Percentiles rank a stretch among this genome's conserved stretches.
phyloP scores from a whole-genome alignment of 2,888 invertebrate genomes.

The Sisyra terminalis region DNA sequence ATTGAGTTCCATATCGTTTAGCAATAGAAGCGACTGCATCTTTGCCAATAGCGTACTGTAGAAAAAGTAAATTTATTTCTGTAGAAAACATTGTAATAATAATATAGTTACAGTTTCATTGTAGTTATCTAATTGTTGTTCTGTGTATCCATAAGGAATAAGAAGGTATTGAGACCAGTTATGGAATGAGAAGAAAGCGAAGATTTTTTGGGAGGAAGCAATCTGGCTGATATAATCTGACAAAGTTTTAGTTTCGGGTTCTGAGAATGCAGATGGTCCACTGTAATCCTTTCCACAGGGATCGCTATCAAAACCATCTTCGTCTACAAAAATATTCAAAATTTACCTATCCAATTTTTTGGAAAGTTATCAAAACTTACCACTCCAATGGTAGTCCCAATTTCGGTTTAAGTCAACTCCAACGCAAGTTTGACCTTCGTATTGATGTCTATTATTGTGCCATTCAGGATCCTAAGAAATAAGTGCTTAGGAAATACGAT shows the following conservation, averaged over 20 bases:
- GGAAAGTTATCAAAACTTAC: constrained; percentile 23
- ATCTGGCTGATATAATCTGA: constrained; percentile 35
- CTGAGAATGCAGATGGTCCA: constrained; percentile 52
- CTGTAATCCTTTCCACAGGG: constrained; percentile 47
- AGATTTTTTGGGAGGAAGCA: constrained; percentile 24
- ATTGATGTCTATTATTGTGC: constrained; percentile 45
- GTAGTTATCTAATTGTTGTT: constrained; percentile 36
- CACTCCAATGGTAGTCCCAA: constrained; percentile 52
- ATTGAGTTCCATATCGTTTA: too few relatives aligned
- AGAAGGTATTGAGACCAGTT: constrained; percentile 55
- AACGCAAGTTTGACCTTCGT: constrained; percentile 26
- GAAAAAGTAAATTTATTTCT: too few relatives aligned
- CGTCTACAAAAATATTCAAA: constrained; percentile 14
- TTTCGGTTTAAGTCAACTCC: constrained; percentile 69
- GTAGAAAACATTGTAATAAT: too few relatives aligned
- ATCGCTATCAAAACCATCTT: constrained; percentile 34
- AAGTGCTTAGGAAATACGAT: background rate
- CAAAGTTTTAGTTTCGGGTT: constrained; percentile 40
- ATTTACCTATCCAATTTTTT: too few relatives aligned
- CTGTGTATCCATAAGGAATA: constrained; percentile 49
- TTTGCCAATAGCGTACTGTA: too few relatives aligned
- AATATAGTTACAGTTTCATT: constrained; percentile 32
- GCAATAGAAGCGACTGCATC: too few relatives aligned
- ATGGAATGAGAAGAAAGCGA: constrained; percentile 54
- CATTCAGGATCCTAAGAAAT: constrained; percentile 41